Evolutionary conservation across 64 coral and sea anemone species (phyloP).

Genomic region (Cladopsammia gracilis): DNA sequence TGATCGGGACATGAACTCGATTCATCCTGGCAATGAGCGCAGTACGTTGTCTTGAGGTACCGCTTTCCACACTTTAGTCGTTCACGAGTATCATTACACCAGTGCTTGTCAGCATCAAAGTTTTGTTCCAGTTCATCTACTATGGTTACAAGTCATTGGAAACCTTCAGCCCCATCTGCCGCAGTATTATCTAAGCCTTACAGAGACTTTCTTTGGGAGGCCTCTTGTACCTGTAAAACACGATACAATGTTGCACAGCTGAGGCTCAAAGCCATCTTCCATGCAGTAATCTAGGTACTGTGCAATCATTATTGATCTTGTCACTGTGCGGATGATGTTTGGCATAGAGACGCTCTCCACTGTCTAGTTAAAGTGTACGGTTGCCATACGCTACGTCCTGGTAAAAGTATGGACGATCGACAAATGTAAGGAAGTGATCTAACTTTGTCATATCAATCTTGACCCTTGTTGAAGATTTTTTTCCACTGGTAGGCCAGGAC

Average conservation of each 20-base stretch:
- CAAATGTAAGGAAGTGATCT: not conserved
- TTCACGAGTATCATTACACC: not conserved
- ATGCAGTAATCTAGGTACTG: slow-evolving; percentile 12
- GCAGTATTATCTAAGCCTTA: slow-evolving; percentile 4
- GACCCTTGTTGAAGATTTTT: not conserved
- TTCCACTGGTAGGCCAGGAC: not conserved
- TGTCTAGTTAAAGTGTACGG: not conserved
- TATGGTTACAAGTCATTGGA: not conserved
- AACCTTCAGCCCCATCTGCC: slow-evolving; percentile 16
- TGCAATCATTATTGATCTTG: not conserved
- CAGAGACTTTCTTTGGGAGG: not conserved
- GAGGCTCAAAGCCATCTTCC: slow-evolving; percentile 2
- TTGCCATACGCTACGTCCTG: slow-evolving; percentile 1
- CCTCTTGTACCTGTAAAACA: not conserved
- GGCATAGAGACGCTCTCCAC: not conserved
- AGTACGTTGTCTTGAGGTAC: not conserved
- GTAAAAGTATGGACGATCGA: no score
- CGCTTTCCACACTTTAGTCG: not conserved
- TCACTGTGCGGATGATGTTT: no score
- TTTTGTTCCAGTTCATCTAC: not conserved
- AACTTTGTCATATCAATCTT: not conserved
- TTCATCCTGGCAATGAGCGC: not conserved
- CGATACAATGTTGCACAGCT: slow-evolving; percentile 32
- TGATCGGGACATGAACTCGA: slow-evolving; percentile 37
- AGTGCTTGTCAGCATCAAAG: not conserved